A percentile compares a stretch with the other conserved stretches of the same genome.
These are phyloP conservation scores for Eupithecia subfuscata DNA, from an alignment of 2,888 invertebrate genomes.

Conservation along the genomic window DNA sequence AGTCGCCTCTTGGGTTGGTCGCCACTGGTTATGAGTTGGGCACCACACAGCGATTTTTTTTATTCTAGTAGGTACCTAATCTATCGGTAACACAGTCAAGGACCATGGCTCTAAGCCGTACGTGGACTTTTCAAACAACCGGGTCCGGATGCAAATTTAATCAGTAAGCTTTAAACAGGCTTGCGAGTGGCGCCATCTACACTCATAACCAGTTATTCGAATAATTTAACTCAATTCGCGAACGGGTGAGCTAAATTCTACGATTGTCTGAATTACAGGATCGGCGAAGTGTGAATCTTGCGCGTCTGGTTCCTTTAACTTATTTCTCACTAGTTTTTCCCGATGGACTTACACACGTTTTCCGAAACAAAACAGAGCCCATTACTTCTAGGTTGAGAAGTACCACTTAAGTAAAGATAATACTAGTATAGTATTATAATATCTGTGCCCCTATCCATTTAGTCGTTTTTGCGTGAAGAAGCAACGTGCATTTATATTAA, in stretches of 20 bases:
- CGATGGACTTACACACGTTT: not conserved
- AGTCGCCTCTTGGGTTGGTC: too few species aligned
- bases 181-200: slow-evolving; percentile 40
- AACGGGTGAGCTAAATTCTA: slow-evolving; percentile 31
- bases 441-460: not conserved
- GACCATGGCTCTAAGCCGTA: not conserved
- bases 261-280: slow-evolving; percentile 15
- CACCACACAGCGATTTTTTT: too few species aligned
- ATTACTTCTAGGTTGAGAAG: too few species aligned
- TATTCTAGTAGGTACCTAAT: not conserved
- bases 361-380: not conserved
- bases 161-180: slow-evolving; percentile 50
- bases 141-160: slow-evolving; percentile 56
- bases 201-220: slow-evolving; percentile 36
- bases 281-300: not conserved
- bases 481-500: too few species aligned
- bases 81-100: not conserved
- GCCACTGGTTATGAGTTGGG: too few species aligned
- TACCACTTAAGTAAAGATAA: not conserved
- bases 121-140: slow-evolving; percentile 49
- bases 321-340: not conserved
- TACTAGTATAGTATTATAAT: too few species aligned
- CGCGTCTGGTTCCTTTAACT: not conserved
- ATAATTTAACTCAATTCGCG: slow-evolving; percentile 40
- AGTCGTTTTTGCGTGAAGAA: not conserved